Percentiles rank a stretch among this genome's conserved stretches.
Evolutionary conservation across 2,113 vertebrate species (phyloP).

Genomic region (Mixornis gularis): DNA sequence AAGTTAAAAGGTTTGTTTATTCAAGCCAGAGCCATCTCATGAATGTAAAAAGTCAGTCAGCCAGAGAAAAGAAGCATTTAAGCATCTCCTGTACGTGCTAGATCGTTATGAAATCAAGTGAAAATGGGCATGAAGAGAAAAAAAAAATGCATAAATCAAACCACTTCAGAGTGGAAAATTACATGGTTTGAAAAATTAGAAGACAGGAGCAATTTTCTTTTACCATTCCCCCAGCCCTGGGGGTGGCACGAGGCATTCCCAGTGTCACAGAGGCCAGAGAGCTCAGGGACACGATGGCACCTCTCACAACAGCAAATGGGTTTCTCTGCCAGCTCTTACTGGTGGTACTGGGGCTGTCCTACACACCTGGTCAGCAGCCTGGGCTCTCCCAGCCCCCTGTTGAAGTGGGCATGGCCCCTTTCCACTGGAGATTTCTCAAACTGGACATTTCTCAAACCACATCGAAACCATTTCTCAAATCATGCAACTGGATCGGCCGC

Average conservation of each 20-base stretch:
- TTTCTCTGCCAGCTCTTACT: neutral
- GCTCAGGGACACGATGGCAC: neutral
- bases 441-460: neutral
- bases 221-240: neutral
- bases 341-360: neutral
- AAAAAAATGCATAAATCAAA: neutral
- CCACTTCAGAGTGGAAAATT: neutral
- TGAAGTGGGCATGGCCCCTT: neutral
- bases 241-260: fast-evolving
- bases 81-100: neutral
- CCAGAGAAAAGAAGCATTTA: neutral
- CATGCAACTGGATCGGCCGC: neutral
- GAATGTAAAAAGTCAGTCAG: neutral
- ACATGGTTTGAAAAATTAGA: neutral
- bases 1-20: neutral
- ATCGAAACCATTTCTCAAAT: neutral
- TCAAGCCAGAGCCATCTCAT: neutral
- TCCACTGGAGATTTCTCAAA: neutral
- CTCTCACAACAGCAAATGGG: neutral
- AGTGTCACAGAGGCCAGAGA: neutral
- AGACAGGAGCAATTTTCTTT: neutral
- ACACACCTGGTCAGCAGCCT: neutral
- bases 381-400: neutral
- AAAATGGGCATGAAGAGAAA: neutral
- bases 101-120: neutral